Evolutionary conservation across 2,888 invertebrate species (phyloP), one percentile per base, ranked within the genome.

Genomic region (Netelia fuscicornis): DNA sequence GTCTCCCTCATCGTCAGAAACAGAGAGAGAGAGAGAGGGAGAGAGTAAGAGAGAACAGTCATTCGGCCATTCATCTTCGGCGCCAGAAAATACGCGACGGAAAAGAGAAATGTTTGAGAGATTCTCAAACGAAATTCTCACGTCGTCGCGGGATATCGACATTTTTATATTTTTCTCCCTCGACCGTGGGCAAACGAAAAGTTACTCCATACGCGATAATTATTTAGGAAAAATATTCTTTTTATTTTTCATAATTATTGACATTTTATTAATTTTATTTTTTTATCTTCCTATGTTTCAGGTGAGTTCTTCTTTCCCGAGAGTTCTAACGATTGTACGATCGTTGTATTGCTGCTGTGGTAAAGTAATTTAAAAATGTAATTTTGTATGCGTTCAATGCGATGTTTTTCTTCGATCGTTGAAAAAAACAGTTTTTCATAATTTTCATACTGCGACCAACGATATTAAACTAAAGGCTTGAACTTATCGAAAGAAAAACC

Each of bases 301-400:
- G 90, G 90, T 90, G 87, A 90, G 90, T 90, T 54, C 60, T 42
- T 56, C 23, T 13, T 42, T 11, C 0, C 44, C 42, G 10, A n/a
- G 11, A 1, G 9, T 23, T 37, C 37, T 37, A 1, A 37, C 37
- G 37, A 37, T 37, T 37, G 6, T 1, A 37, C 6, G 62, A 37
- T 9, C 52, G n/a, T 11, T 52, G 5, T 54, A 13, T 44, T 44
- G 25, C 52, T 30, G 30, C 2, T 6, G 37, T 6, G 37, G 37
- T 37, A 37, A 37, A 37, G 37, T 37, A 37, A 30, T 37, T 37
- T 37, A 37, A 37, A 37, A 5, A 37, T 5, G 6, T 6, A 37
- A 37, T 37, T 37, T 37, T 37, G 5, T 37, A 37, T 37, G 3
- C 8, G 1, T 6, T 37, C 37, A 6, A 37, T 37, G 2, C 37